Evolutionary conservation across 2,888 invertebrate genomes (phyloP).

Genomic region (Onchidella celtica): DNA sequence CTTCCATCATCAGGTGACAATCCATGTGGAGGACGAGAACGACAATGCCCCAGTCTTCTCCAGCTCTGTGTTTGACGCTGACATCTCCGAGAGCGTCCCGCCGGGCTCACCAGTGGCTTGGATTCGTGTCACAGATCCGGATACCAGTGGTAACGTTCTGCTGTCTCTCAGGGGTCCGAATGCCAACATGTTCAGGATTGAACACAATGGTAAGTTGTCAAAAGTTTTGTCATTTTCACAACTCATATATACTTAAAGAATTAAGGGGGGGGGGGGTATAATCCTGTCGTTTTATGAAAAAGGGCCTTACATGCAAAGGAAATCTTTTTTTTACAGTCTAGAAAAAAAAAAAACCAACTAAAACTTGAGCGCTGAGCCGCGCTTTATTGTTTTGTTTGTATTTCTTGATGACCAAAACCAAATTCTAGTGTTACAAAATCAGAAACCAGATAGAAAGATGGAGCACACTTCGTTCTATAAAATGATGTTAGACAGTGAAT

Average conservation of each 20-base stretch:
- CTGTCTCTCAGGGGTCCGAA: conserved; percentile 36
- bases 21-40: conserved; percentile 90
- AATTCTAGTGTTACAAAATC: no score
- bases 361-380: no score
- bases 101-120: conserved; percentile 89
- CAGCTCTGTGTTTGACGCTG: conserved; percentile 93
- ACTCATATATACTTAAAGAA: background rate
- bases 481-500: no score
- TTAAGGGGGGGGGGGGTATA: no score
- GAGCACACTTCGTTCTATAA: no score
- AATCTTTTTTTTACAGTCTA: no score
- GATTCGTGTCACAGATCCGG: conserved; percentile 82
- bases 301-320: no score
- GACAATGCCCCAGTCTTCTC: conserved; percentile 96
- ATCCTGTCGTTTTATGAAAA: background rate
- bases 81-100: conserved; percentile 91
- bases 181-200: conserved; percentile 32
- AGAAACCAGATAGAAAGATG: no score
- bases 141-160: conserved; percentile 59
- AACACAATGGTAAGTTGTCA: conserved; percentile 38
- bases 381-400: no score
- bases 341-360: no score
- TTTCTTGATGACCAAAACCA: no score
- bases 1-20: conserved; percentile 37
- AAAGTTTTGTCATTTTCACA: background rate